phyloP scores from a whole-genome alignment of 2,888 invertebrate species.

The Neria commutata region DNA sequence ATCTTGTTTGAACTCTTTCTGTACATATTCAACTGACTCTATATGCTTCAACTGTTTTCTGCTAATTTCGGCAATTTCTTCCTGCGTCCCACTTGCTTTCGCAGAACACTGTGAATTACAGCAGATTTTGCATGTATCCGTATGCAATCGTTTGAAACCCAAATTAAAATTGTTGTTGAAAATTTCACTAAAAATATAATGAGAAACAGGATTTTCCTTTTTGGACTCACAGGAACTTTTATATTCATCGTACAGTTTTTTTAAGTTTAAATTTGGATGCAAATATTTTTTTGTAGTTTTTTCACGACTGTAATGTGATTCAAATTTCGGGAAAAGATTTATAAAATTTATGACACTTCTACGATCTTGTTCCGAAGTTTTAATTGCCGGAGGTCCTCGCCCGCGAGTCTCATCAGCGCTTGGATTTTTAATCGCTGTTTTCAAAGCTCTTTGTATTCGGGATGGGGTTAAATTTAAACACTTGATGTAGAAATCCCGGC shows the following conservation, averaged over 20 bases:
- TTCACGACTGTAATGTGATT: slow-evolving; percentile 7
- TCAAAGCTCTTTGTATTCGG: slow-evolving; percentile 8
- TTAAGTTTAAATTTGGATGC: too few species aligned
- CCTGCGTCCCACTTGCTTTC: too few species aligned
- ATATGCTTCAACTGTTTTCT: slow-evolving; percentile 5
- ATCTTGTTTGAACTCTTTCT: slow-evolving; percentile 10
- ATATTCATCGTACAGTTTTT: too few species aligned
- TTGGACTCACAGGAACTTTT: slow-evolving; percentile 10
- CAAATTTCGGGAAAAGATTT: too few species aligned
- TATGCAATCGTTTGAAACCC: slow-evolving; percentile 5
- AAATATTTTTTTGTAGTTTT: slow-evolving; percentile 9
- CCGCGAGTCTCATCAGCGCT: not conserved
- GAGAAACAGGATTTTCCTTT: slow-evolving; percentile 7
- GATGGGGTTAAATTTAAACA: slow-evolving; percentile 8
- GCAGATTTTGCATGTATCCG: slow-evolving; percentile 10
- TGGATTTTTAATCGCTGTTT: slow-evolving; percentile 1
- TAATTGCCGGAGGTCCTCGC: too few species aligned
- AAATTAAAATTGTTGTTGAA: slow-evolving; percentile 8
- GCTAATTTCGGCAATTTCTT: not conserved
- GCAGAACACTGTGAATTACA: slow-evolving; percentile 2
- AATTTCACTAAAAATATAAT: slow-evolving; percentile 5
- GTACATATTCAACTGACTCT: slow-evolving; percentile 5
- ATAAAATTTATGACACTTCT: too few species aligned
- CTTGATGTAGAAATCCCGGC: slow-evolving; percentile 7
- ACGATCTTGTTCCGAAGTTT: too few species aligned